These are phyloP conservation scores for Drosophila nebulosa DNA, from an alignment of 1,140 invertebrate species.

Conservation along the genomic window DNA sequence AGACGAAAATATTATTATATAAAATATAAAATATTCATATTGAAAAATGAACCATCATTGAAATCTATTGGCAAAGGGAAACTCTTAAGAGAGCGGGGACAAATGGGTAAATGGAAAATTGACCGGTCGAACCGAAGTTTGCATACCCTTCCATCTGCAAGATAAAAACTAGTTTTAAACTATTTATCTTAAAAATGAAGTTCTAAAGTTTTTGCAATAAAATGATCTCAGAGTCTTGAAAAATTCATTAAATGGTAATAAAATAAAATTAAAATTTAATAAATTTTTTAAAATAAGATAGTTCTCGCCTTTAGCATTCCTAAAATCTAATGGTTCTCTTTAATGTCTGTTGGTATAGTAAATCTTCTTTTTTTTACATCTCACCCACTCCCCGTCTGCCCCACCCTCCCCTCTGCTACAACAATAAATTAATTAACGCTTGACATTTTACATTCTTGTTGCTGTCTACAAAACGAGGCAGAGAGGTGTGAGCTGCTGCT, in stretches of 20 bases:
- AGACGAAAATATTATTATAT: constrained; percentile 65
- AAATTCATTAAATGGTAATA: too few relatives aligned
- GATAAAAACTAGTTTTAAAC: too few relatives aligned
- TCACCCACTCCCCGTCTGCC: neutral
- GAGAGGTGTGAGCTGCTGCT: constrained; percentile 6
- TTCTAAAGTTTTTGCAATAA: too few relatives aligned
- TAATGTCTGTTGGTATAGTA: neutral
- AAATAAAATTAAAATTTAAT: too few relatives aligned
- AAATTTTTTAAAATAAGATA: too few relatives aligned
- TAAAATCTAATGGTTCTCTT: too few relatives aligned
- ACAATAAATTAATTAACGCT: constrained; percentile 66
- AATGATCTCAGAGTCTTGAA: too few relatives aligned
- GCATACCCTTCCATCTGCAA: too few relatives aligned
- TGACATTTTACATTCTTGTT: constrained; percentile 65
- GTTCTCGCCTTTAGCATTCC: too few relatives aligned
- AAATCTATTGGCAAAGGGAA: constrained; percentile 3
- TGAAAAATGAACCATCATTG: constrained; percentile 40
- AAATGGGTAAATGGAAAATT: too few relatives aligned
- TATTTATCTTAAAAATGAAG: too few relatives aligned
- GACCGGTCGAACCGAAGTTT: too few relatives aligned
- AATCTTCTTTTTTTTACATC: neutral
- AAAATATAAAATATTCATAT: constrained; percentile 68
- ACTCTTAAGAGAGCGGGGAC: neutral
- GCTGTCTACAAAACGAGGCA: constrained; percentile 23
- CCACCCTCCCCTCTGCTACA: constrained; percentile 12